Percentiles rank a stretch among this genome's conserved stretches.
Evolutionary conservation across 2,888 invertebrate species (phyloP).

Genomic region (Stenoptilia bipunctidactyla): DNA sequence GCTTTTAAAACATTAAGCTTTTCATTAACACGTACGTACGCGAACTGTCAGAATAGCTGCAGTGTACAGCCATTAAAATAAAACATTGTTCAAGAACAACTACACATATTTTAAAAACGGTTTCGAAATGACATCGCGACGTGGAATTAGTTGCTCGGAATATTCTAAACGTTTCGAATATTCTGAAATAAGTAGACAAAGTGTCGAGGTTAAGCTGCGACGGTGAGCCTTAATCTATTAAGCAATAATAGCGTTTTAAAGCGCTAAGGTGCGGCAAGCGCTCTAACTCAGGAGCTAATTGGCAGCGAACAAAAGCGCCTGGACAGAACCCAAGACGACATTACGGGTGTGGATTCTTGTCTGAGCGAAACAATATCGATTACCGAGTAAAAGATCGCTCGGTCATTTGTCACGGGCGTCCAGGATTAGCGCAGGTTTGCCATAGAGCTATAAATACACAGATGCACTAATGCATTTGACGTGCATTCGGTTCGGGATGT

Average conservation of each 20-base stretch:
- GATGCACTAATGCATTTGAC: slow-evolving; percentile 33
- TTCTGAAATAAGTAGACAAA: slow-evolving; percentile 29
- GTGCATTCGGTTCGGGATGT: slow-evolving; percentile 19
- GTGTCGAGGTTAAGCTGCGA: slow-evolving; percentile 23
- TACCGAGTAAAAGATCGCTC: background rate
- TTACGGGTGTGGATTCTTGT: slow-evolving; percentile 40
- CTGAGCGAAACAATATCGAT: slow-evolving; percentile 18
- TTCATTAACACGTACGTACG: background rate
- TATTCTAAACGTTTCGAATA: slow-evolving; percentile 18
- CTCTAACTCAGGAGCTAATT: slow-evolving; percentile 31
- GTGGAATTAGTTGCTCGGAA: background rate
- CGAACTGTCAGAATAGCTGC: background rate
- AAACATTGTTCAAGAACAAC: background rate
- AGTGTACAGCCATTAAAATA: background rate
- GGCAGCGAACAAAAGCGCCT: slow-evolving; percentile 46
- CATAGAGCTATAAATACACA: slow-evolving; percentile 36
- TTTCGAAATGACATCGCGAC: background rate
- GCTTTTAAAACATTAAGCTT: background rate
- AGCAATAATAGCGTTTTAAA: slow-evolving; percentile 35
- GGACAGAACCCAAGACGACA: slow-evolving; percentile 31
- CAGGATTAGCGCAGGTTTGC: slow-evolving; percentile 25
- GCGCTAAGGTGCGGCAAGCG: slow-evolving; percentile 7
- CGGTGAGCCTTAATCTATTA: slow-evolving; percentile 47
- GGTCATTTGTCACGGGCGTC: no score
- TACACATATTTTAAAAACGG: background rate